Percentiles rank a stretch among this genome's conserved stretches.
These are phyloP conservation scores for Nebria ingens DNA, from an alignment of 1,140 invertebrate species.

Conservation along the genomic window DNA sequence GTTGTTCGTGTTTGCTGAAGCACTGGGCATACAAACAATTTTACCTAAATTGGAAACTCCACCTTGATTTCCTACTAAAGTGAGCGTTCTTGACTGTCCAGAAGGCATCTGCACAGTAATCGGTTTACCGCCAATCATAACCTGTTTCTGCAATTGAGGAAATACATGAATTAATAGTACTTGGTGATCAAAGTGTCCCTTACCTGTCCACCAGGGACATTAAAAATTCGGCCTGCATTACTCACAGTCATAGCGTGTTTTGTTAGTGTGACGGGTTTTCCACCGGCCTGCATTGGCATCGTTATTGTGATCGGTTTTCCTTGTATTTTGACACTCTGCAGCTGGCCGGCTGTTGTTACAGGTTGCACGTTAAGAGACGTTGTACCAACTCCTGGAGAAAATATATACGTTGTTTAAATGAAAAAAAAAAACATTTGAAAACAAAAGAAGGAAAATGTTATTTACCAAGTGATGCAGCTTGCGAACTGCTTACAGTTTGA, in stretches of 20 bases:
- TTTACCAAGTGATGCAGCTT: slow-evolving; percentile 29
- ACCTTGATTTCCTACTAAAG: slow-evolving; percentile 23
- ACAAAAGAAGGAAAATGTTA: slow-evolving; percentile 16
- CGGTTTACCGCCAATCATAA: slow-evolving; percentile 58
- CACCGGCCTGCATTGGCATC: slow-evolving; percentile 34
- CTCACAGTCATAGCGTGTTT: not conserved
- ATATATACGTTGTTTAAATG: too few relatives aligned
- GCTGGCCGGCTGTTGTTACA: slow-evolving; percentile 31
- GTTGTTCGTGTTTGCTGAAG: slow-evolving; percentile 18
- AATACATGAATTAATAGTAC: too few relatives aligned
- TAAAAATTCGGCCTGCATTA: slow-evolving; percentile 39
- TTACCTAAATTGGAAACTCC: slow-evolving; percentile 21
- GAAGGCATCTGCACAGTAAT: slow-evolving; percentile 45
- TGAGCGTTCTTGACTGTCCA: slow-evolving; percentile 31
- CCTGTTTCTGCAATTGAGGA: slow-evolving; percentile 42
- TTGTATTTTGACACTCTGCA: slow-evolving; percentile 32
- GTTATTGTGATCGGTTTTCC: slow-evolving; percentile 62
- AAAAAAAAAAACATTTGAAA: too few relatives aligned
- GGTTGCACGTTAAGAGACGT: slow-evolving; percentile 34
- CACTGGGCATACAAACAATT: slow-evolving; percentile 35
- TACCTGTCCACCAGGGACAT: slow-evolving; percentile 33
- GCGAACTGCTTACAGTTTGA: slow-evolving; percentile 49
- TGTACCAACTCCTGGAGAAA: slow-evolving; percentile 26
- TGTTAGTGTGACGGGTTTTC: slow-evolving; percentile 46
- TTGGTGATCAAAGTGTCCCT: too few relatives aligned